Evolutionary conservation across 2,888 invertebrate genomes (phyloP).

Genomic region (Meganola albula): DNA sequence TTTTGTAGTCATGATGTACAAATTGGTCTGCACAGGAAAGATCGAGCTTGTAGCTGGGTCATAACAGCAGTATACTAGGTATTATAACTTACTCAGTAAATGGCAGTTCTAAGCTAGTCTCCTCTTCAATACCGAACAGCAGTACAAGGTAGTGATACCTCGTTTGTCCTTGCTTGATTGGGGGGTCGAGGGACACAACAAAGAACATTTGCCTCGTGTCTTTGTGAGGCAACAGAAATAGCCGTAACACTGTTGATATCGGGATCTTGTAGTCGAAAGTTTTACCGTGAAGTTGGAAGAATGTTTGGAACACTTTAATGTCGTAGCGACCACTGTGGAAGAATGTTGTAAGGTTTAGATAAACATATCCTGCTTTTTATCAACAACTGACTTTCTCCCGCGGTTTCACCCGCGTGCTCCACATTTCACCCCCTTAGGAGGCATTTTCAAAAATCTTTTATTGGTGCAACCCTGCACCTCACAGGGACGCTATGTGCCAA

Average conservation of each 20-base stretch:
- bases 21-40: too few relatives aligned
- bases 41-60: too few relatives aligned
- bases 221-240: conserved; percentile 97
- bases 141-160: conserved; percentile 97
- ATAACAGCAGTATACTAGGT: too few relatives aligned
- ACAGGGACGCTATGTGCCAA: too few relatives aligned
- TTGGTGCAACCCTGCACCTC: too few relatives aligned
- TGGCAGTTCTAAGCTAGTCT: conserved; percentile 92
- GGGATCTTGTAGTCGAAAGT: conserved; percentile 99
- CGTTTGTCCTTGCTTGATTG: conserved; percentile 99
- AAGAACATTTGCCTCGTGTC: conserved; percentile 99
- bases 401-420: too few relatives aligned
- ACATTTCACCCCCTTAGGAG: too few relatives aligned
- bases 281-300: conserved; percentile 89
- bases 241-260: conserved; percentile 94
- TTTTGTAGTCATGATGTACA: too few relatives aligned
- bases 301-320: conserved; percentile 91
- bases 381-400: too few relatives aligned
- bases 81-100: conserved; percentile 87
- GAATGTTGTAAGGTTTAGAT: too few relatives aligned
- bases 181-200: conserved; percentile 98
- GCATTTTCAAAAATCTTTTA: too few relatives aligned
- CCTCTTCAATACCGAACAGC: conserved; percentile 96
- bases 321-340: conserved; percentile 92
- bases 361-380: too few relatives aligned